These are phyloP conservation scores for Drosophila baimaii DNA, from an alignment of 1,140 invertebrate species.

Conservation along the genomic window DNA sequence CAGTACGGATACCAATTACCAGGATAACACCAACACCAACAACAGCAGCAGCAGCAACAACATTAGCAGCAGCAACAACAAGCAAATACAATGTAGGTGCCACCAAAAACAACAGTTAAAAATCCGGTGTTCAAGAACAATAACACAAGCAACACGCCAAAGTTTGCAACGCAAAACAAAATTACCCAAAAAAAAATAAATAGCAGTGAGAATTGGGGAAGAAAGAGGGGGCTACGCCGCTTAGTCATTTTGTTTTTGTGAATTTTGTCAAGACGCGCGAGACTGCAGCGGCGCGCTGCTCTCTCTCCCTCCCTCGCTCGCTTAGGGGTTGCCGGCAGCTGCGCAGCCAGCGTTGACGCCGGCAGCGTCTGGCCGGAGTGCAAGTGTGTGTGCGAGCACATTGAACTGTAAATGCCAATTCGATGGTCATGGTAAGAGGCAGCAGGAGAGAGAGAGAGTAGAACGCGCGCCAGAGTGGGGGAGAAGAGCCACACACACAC, in stretches of 20 bases:
- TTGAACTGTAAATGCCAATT: conserved; percentile 82
- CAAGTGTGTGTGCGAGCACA: conserved; percentile 60
- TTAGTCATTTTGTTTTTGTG: conserved; percentile 80
- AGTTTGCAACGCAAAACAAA: conserved; percentile 64
- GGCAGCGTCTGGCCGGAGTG: conserved; percentile 64
- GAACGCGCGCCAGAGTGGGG: conserved; percentile 15
- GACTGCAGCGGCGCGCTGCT: conserved; percentile 39
- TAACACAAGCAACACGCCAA: conserved; percentile 21
- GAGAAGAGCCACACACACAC: conserved; percentile 11
- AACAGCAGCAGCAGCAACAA: conserved; percentile 32
- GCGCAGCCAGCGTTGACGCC: conserved; percentile 49
- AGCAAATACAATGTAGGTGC: conserved; percentile 66
- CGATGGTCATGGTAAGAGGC: conserved; percentile 72
- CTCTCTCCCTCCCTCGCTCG: conserved; percentile 39
- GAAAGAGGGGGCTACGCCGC: conserved; percentile 41
- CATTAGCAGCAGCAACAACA: conserved; percentile 33
- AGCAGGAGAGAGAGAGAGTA: conserved; percentile 11
- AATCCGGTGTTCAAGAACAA: conserved; percentile 26
- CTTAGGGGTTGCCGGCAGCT: conserved; percentile 78
- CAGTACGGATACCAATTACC: conserved; percentile 60
- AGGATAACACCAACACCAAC: conserved; percentile 27
- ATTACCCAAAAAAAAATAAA: conserved; percentile 24
- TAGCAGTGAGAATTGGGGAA: conserved; percentile 9
- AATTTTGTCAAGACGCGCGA: conserved; percentile 68
- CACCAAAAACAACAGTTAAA: conserved; percentile 16